Evolutionary conservation across 1,140 invertebrate species (phyloP).

Genomic region (Macrocentrus cingulum): DNA sequence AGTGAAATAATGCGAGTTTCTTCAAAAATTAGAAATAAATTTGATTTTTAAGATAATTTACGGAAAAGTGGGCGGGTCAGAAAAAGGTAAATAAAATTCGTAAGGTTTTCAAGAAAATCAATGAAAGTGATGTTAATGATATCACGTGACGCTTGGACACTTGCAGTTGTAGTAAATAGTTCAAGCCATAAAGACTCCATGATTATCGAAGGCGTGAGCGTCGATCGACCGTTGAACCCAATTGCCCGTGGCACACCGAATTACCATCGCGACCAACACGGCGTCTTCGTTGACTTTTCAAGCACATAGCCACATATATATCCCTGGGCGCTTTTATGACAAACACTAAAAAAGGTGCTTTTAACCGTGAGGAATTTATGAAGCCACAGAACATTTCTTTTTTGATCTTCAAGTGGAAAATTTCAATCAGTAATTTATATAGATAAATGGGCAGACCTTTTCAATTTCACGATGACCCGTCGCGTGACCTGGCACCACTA

Average conservation of each 20-base stretch:
- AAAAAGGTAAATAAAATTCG: too few species aligned
- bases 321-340: background rate
- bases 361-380: too few species aligned
- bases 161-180: background rate
- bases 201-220: slow-evolving; percentile 27
- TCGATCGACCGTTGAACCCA: slow-evolving; percentile 28
- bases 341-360: background rate
- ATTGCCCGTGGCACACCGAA: slow-evolving; percentile 26
- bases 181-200: slow-evolving; percentile 23
- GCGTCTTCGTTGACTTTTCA: slow-evolving; percentile 11
- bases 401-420: slow-evolving; percentile 4
- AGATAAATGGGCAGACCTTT: background rate
- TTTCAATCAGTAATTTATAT: slow-evolving; percentile 16
- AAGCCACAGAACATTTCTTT: too few species aligned
- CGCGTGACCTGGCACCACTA: slow-evolving; percentile 5
- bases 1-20: too few species aligned
- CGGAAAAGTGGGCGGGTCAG: too few species aligned
- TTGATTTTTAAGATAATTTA: too few species aligned
- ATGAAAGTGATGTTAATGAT: too few species aligned
- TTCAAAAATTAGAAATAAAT: too few species aligned
- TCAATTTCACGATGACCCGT: slow-evolving; percentile 12
- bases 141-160: too few species aligned
- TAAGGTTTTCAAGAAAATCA: too few species aligned
- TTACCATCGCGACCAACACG: background rate
- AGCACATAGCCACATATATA: background rate